phyloP scores from a whole-genome alignment of 2,888 invertebrate species.

The Caenorhabditis sp. region DNA sequence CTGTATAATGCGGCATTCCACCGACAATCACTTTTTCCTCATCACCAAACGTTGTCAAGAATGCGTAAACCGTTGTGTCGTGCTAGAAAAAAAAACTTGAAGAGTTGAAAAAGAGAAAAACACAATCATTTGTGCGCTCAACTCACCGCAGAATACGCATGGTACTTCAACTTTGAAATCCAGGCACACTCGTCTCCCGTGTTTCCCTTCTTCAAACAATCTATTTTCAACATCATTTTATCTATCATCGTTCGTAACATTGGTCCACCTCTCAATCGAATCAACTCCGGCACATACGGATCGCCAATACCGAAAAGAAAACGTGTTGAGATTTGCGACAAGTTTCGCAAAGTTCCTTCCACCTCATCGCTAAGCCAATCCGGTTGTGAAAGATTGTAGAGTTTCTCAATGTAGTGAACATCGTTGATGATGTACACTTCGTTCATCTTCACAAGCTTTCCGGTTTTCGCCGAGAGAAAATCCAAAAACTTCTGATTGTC shows the following conservation, averaged over 20 bases:
- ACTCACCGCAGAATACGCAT: conserved; percentile 66
- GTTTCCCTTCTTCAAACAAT: conserved; percentile 34
- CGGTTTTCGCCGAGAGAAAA: conserved; percentile 51
- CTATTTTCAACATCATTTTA: conserved; percentile 43
- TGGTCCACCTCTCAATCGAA: conserved; percentile 49
- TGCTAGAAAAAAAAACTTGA: conserved; percentile 49
- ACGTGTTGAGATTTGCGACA: conserved; percentile 57
- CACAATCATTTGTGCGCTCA: too few relatives aligned
- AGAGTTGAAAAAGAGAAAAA: too few relatives aligned
- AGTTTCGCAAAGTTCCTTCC: conserved; percentile 43
- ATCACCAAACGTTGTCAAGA: conserved; percentile 66
- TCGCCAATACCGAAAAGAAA: conserved; percentile 58
- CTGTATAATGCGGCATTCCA: conserved; percentile 66
- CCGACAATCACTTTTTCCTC: conserved; percentile 63
- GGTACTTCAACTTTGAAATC: conserved; percentile 60
- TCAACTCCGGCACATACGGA: conserved; percentile 57
- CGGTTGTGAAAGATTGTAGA: conserved; percentile 59
- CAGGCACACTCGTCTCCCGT: conserved; percentile 49
- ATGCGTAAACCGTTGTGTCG: conserved; percentile 66
- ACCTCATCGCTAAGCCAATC: conserved; percentile 56
- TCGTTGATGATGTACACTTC: conserved; percentile 59
- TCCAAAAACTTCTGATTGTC: conserved; percentile 54
- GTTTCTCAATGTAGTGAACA: conserved; percentile 61
- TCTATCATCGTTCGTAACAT: conserved; percentile 41
- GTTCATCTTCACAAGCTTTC: conserved; percentile 48